Percentiles rank a stretch among this genome's conserved stretches.
These are phyloP conservation scores for Helicoverpa assulta DNA, from an alignment of 2,888 invertebrate genomes.

Conservation along the genomic window DNA sequence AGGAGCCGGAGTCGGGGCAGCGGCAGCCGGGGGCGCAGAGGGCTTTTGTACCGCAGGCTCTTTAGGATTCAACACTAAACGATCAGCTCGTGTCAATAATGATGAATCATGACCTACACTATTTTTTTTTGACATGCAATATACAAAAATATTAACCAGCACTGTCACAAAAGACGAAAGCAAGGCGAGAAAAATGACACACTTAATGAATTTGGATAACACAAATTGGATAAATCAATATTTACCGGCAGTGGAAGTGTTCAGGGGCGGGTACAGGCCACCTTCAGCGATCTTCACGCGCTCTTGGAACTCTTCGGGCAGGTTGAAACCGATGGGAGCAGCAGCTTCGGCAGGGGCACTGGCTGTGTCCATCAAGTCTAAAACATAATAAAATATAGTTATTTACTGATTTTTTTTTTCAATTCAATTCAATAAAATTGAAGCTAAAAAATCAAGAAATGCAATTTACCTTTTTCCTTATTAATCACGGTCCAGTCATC, in stretches of 20 bases:
- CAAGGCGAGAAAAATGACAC: constrained; percentile 21
- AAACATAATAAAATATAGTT: constrained; percentile 22
- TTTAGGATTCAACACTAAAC: constrained; percentile 83
- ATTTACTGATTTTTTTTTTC: background rate
- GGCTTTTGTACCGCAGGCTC: constrained; percentile 65
- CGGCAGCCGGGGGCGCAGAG: constrained; percentile 33
- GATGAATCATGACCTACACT: constrained; percentile 30
- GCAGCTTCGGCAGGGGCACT: constrained; percentile 56
- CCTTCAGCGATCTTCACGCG: constrained; percentile 71
- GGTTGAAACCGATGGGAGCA: constrained; percentile 75
- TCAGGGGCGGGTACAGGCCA: constrained; percentile 80
- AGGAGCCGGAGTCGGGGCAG: constrained; percentile 28
- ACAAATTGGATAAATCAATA: constrained; percentile 19
- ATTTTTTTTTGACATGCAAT: background rate
- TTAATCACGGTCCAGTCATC: constrained; percentile 85
- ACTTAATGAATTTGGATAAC: constrained; percentile 31
- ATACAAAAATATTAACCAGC: too few species aligned
- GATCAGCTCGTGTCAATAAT: constrained; percentile 60
- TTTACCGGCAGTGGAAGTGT: constrained; percentile 81
- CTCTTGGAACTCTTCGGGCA: constrained; percentile 78
- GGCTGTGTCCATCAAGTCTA: constrained; percentile 76
- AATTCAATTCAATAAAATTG: background rate
- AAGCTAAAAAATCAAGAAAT: background rate
- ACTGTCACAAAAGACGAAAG: too few species aligned
- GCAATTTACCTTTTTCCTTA: constrained; percentile 78